phyloP scores from a whole-genome alignment of 2,888 invertebrate species.

The Andricus curvator region DNA sequence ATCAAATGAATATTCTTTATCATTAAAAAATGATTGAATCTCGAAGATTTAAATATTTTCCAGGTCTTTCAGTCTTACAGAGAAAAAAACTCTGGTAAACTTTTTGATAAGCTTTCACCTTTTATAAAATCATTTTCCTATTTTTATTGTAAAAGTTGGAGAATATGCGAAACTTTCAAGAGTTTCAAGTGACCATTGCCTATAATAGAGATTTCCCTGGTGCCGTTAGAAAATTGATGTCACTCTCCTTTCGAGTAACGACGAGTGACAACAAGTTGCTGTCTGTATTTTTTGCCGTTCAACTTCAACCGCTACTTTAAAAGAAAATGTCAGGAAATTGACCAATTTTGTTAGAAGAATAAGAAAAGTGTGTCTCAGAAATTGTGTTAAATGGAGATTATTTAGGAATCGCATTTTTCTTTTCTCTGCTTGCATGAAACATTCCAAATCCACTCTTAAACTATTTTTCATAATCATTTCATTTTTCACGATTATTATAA shows the following conservation, averaged over 20 bases:
- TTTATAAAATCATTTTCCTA: constrained; percentile 12
- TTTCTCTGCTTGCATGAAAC: neutral
- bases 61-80: neutral
- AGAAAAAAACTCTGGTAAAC: neutral
- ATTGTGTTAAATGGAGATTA: neutral
- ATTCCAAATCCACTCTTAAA: neutral
- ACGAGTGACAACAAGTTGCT: constrained; percentile 14
- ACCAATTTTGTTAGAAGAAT: constrained; percentile 10
- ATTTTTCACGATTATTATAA: too few species aligned
- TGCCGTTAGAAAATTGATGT: constrained; percentile 34
- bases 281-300: constrained; percentile 14
- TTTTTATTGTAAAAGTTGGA: constrained; percentile 31
- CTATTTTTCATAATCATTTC: too few species aligned
- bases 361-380: neutral
- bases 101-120: constrained; percentile 28
- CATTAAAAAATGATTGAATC: neutral
- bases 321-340: constrained; percentile 15
- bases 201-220: constrained; percentile 24
- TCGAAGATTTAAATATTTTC: neutral
- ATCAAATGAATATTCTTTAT: neutral
- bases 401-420: neutral
- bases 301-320: neutral
- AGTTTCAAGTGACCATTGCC: neutral
- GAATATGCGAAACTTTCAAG: constrained; percentile 34
- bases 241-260: constrained; percentile 1